Conservation (phyloP, 2,113 vertebrate genomes). For the Dermatemys mawii region DNA sequence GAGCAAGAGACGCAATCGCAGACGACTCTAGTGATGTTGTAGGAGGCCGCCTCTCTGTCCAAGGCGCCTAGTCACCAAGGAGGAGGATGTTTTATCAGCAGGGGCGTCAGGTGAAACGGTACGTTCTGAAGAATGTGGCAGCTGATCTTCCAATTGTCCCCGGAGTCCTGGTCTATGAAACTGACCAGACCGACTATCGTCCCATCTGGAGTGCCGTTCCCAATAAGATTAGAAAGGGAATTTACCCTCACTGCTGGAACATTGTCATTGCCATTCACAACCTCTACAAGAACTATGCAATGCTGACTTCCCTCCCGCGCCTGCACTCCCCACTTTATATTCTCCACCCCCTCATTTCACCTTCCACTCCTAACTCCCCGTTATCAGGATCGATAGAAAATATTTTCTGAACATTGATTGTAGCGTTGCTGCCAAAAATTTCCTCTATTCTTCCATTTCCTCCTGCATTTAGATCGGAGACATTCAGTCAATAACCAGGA, state of each 20-base stretch:
- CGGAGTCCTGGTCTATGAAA: constrained; percentile 64
- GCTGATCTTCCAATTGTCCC: constrained; percentile 59
- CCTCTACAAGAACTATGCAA: not conserved
- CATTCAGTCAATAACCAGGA: constrained; percentile 60
- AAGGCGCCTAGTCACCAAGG: not conserved
- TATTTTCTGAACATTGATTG: constrained; percentile 71
- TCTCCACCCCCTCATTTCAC: not conserved
- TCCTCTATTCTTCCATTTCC: constrained; percentile 71
- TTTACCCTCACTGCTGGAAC: not conserved
- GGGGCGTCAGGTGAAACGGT: not conserved
- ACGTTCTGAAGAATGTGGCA: constrained; percentile 27
- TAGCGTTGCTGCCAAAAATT: constrained; percentile 73
- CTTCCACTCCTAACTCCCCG: constrained; percentile 55
- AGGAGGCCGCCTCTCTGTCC: not conserved
- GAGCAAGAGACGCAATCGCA: not conserved
- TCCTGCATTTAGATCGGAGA: constrained; percentile 75
- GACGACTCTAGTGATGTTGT: not conserved
- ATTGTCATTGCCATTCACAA: constrained; percentile 7
- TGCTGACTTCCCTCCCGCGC: not conserved
- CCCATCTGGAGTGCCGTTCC: constrained; percentile 21
- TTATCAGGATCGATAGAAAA: constrained; percentile 22
- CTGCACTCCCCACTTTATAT: constrained; percentile 24
- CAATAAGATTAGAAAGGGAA: not conserved
- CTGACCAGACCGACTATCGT: constrained; percentile 47
- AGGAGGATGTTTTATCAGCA: not conserved